Evolutionary conservation across 2,797 vertebrate genomes (phyloP), one percentile per base, ranked within the genome.

Genomic region (Microchirus variegatus): DNA sequence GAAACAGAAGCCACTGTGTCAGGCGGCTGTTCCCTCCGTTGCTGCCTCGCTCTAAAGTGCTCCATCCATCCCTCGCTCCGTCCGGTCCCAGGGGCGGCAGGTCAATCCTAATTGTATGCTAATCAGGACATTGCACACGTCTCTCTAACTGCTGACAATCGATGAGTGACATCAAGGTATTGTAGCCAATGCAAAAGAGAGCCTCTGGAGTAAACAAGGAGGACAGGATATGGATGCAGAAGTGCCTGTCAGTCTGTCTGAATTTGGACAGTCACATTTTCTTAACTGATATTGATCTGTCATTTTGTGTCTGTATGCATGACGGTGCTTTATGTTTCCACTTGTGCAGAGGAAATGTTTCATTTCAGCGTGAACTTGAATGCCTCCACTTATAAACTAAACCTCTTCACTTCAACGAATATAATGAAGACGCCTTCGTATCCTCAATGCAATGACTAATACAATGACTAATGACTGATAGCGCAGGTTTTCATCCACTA

Each of bases 81-180:
- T 70, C 78, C 70, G 11, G 76, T 90, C 87, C 88, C 83, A 79
- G 87, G 87, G 87, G 87, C 82, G 42, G 73, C 84, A 60, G 91
- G 90, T 91, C 90, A 91, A 63, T 89, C 84, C 89, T 91, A 91
- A 93, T 92, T 92, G 89, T 92, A 93, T 93, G 91, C 89, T 90
- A 92, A 93, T 91, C 78, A 87, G 87, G 87, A 80, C 86, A 67
- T 64, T 50, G 84, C 59, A 69, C 74, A 80, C 53, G 71, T 91
- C 90, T 83, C 81, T 80, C 85, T 87, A 89, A 89, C 78, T 86
- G 85, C 89, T 90, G 82, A 87, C 90, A 83, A 90, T 91, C 84
- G 82, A 91, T 89, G 86, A 87, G 80, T 81, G 82, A 87, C 87
- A 89, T 84, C 83, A 86, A 89, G 82, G 81, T 83, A 88, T 85